phyloP scores from a whole-genome alignment of 2,113 vertebrate species.

The Bathybates hornii region DNA sequence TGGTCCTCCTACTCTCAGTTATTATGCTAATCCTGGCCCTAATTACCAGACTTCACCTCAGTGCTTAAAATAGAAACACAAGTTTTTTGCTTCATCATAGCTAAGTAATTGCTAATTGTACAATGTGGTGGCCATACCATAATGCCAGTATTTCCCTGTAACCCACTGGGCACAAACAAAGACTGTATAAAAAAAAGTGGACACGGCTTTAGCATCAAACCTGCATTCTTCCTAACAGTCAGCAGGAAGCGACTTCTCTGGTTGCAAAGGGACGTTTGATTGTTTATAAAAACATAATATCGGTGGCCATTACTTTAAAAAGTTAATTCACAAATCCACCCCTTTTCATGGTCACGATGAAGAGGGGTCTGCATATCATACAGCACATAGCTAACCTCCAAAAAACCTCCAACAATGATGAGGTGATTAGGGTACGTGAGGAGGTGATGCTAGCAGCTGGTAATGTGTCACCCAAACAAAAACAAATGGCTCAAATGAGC shows the following conservation, averaged over 20 bases:
- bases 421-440: background rate
- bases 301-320: rapidly evolving
- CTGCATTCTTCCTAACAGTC: background rate
- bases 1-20: background rate
- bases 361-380: background rate
- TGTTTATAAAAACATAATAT: background rate
- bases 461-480: background rate
- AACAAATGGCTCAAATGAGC: background rate
- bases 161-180: background rate
- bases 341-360: background rate
- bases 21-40: background rate
- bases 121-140: background rate
- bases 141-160: background rate
- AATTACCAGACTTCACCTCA: background rate
- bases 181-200: background rate
- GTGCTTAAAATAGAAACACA: background rate
- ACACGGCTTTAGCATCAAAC: rapidly evolving
- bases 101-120: background rate
- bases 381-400: background rate
- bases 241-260: background rate
- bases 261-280: background rate
- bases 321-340: background rate
- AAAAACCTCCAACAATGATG: background rate
- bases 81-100: background rate
- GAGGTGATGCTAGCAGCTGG: background rate